Conservation (phyloP, 1,140 invertebrate genomes). For the Bombus confusus region DNA sequence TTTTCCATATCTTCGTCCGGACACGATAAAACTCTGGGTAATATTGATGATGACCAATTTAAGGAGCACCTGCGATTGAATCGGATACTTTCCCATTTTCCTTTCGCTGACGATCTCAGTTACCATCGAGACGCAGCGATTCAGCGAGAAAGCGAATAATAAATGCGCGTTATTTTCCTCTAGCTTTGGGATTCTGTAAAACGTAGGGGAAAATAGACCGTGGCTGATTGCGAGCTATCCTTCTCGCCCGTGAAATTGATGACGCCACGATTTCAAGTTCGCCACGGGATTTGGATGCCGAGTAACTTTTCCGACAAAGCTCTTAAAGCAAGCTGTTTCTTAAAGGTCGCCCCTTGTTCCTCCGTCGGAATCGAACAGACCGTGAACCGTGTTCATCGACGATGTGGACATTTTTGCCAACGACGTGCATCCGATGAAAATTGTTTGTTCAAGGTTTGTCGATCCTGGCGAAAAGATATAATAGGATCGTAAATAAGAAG, state of each 20-base stretch:
- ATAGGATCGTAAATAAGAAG: too few relatives aligned
- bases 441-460: too few relatives aligned
- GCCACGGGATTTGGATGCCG: not conserved
- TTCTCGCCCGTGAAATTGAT: constrained; percentile 4
- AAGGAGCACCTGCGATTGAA: not conserved
- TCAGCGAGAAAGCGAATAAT: constrained; percentile 12
- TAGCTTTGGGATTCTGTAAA: not conserved
- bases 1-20: not conserved
- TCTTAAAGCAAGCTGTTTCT: not conserved
- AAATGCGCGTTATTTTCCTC: not conserved
- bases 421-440: too few relatives aligned
- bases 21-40: not conserved
- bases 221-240: not conserved
- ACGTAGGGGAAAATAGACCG: not conserved
- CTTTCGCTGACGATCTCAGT: not conserved
- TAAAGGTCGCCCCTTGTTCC: not conserved
- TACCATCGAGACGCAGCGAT: not conserved
- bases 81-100: not conserved
- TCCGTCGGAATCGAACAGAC: too few relatives aligned
- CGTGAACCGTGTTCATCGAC: too few relatives aligned
- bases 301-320: not conserved
- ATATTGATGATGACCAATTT: not conserved
- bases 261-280: not conserved
- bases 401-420: too few relatives aligned
- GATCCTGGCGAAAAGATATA: too few relatives aligned